Evolutionary conservation across 1,140 invertebrate species (phyloP).

Genomic region (Muscidifurax raptorellus): DNA sequence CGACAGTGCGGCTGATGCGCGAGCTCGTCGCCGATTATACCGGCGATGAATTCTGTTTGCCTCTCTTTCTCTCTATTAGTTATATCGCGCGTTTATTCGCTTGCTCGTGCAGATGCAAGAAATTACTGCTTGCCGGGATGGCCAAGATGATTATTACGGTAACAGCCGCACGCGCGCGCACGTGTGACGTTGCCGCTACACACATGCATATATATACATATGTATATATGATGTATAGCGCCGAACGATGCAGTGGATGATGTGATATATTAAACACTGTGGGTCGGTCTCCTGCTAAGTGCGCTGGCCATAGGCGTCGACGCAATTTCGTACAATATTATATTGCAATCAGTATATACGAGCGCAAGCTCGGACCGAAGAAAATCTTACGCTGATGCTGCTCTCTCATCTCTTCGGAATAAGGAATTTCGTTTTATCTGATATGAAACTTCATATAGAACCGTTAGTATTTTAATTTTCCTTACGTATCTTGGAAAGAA

Average conservation of each 20-base stretch:
- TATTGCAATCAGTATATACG: too few relatives aligned
- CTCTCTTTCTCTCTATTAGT: neutral
- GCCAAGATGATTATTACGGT: constrained; percentile 19
- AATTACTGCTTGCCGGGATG: neutral
- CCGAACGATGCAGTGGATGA: neutral
- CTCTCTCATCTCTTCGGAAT: too few relatives aligned
- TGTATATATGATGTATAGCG: too few relatives aligned
- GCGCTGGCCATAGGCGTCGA: constrained; percentile 10
- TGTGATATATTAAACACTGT: neutral
- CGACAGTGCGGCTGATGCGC: neutral
- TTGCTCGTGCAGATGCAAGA: neutral
- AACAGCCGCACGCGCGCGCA: neutral
- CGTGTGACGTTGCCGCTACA: neutral
- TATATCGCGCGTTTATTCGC: neutral
- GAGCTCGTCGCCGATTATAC: neutral
- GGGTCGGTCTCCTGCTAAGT: neutral
- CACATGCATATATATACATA: neutral
- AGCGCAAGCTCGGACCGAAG: neutral
- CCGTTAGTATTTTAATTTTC: too few relatives aligned
- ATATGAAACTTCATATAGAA: too few relatives aligned
- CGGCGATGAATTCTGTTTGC: constrained; percentile 2
- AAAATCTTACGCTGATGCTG: neutral
- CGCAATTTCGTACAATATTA: constrained; percentile 7
- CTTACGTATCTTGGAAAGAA: too few relatives aligned
- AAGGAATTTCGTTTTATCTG: too few relatives aligned